These are phyloP conservation scores for Lasioglossum albipes DNA, from an alignment of 1,140 invertebrate genomes.

Conservation along the genomic window DNA sequence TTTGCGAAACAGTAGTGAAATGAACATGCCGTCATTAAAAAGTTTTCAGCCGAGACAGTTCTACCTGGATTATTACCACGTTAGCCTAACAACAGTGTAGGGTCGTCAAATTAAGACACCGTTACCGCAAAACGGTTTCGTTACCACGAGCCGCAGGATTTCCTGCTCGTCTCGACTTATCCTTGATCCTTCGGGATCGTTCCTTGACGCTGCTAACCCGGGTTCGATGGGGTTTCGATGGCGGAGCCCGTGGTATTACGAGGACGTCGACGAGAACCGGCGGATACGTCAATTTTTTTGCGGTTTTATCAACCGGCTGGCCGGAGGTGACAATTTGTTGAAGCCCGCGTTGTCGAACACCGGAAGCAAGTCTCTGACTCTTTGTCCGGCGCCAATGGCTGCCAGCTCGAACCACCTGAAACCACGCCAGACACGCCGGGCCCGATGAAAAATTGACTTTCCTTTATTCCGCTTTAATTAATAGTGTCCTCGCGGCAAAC, in stretches of 20 bases:
- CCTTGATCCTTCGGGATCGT: not conserved
- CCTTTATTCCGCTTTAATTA: not conserved
- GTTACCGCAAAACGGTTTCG: not conserved
- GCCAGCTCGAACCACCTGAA: slow-evolving; percentile 75
- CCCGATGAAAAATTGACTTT: slow-evolving; percentile 39
- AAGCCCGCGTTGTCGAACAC: slow-evolving; percentile 91
- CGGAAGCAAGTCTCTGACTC: slow-evolving; percentile 87
- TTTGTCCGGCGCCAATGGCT: slow-evolving; percentile 79
- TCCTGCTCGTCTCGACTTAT: not conserved
- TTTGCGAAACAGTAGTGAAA: not conserved
- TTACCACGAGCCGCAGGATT: not conserved
- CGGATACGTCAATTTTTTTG: slow-evolving; percentile 72
- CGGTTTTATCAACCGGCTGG: slow-evolving; percentile 89
- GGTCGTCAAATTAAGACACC: slow-evolving; percentile 7
- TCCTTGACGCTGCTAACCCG: not conserved
- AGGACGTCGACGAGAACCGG: not conserved
- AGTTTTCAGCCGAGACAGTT: not conserved
- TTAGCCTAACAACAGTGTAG: not conserved
- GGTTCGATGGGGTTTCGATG: not conserved
- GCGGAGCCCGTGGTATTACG: slow-evolving; percentile 29
- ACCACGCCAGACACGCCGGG: slow-evolving; percentile 17
- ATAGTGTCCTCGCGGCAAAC: not conserved
- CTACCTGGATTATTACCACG: not conserved
- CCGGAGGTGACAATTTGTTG: slow-evolving; percentile 87
- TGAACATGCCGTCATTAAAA: not conserved